Evolutionary conservation across 2,797 vertebrate species (phyloP).

Genomic region (Numenius phaeopus): DNA sequence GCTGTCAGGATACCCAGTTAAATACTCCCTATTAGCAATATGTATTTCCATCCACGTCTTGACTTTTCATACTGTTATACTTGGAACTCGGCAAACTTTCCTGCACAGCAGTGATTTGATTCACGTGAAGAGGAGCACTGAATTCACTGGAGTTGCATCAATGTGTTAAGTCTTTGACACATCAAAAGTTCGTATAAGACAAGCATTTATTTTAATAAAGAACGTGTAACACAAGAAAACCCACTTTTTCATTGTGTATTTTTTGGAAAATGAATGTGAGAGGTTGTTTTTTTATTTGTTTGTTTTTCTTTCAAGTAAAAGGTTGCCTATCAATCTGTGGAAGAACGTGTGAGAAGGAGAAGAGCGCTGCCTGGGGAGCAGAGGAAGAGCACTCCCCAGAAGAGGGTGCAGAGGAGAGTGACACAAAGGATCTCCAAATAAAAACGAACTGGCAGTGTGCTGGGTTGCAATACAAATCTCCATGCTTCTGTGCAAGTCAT

Average conservation of each 20-base stretch:
- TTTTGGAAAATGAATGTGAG: neutral
- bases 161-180: neutral
- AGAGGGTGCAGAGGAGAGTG: neutral
- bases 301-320: neutral
- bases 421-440: neutral
- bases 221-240: neutral
- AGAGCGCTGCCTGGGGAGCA: neutral
- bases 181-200: neutral
- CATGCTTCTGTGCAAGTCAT: neutral
- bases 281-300: neutral
- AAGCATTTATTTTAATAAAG: neutral
- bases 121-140: neutral
- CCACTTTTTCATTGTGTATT: neutral
- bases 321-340: neutral
- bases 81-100: neutral
- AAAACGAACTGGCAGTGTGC: neutral
- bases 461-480: neutral
- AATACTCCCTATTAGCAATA: neutral
- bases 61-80: neutral
- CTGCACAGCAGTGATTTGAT: neutral
- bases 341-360: neutral
- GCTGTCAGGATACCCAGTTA: neutral
- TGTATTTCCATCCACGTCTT: neutral
- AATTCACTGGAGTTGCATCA: neutral
- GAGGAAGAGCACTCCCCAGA: neutral